Base-by-base conservation (phyloP, 2,797 vertebrate species). In the Amniataba percoides region DNA sequence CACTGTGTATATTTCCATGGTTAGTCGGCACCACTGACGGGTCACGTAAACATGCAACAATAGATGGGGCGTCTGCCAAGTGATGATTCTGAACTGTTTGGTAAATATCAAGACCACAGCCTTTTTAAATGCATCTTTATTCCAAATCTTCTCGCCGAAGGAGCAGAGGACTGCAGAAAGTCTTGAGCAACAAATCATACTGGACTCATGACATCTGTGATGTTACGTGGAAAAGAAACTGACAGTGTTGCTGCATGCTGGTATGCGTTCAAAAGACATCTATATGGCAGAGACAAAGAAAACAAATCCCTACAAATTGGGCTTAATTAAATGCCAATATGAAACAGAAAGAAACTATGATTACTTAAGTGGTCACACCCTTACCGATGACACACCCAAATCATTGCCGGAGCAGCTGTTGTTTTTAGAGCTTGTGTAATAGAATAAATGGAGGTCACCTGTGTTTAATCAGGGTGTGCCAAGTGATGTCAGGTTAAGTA, bases 391-490 rank as follows among this genome's bases (percentile, higher is more conserved):
- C 66, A 40, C 73, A 31, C 74, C 68, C 36, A 39, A 34, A 43
- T 64, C 43, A 46, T 14, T 8, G 4, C 72, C 4, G 55, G 4
- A 3, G 59, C 66, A 71, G 70, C 34, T 59, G 67, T 70, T 84
- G 31, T 51, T 71, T 77, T 59, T 71, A 19, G 39, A 75, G 16
- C 52, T 72, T 80, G n/a, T 18, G 11, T 64, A 65, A 58, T 53
- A 43, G 67, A 39, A 72, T 23, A 19, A 71, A 76, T 48, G 34
- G 45, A 81, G 49, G 61, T 68, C 43, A 57, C 25, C 52, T 74
- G 74, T 68, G 75, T 77, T 7, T 53, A 55, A 72, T 78, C 61
- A 68, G 60, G 79, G 74, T 12, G 76, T 60, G 84, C 25, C 53
- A 23, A 43, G 42, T 12, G 48, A 65, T 18, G 58, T 73, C 9